Percentiles rank a stretch among this genome's conserved stretches.
Evolutionary conservation across 2,113 vertebrate genomes (phyloP).

Genomic region (Entelurus aequoreus): DNA sequence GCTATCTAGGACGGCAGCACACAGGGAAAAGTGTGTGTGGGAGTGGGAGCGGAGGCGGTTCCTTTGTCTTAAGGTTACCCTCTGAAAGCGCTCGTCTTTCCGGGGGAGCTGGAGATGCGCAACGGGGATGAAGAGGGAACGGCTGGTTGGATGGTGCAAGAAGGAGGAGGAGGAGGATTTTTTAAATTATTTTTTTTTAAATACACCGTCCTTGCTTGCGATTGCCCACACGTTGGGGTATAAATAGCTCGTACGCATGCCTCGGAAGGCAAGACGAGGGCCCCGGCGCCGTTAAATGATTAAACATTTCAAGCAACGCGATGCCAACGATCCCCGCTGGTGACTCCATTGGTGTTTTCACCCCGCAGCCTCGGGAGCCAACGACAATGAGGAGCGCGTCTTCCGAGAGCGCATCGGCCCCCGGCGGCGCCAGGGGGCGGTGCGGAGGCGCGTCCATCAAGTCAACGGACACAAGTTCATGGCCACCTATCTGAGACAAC

Average conservation of each 20-base stretch:
- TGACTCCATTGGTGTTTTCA: neutral
- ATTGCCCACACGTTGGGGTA: constrained; percentile 61
- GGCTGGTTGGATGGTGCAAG: constrained; percentile 35
- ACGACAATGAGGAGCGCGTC: constrained; percentile 95
- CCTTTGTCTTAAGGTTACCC: constrained; percentile 65
- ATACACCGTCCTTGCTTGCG: constrained; percentile 58
- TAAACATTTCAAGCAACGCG: constrained; percentile 36
- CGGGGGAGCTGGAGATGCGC: constrained; percentile 31
- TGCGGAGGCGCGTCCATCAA: constrained; percentile 93
- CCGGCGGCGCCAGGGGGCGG: constrained; percentile 91
- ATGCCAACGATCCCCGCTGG: constrained; percentile 35
- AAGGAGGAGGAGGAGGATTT: constrained; percentile 50
- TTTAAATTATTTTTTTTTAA: constrained; percentile 33
- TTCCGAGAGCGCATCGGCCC: constrained; percentile 94
- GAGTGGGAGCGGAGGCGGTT: constrained; percentile 63
- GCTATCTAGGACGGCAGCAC: constrained; percentile 52
- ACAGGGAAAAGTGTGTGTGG: constrained; percentile 44
- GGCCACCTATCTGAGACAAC: constrained; percentile 97
- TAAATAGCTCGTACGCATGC: constrained; percentile 55
- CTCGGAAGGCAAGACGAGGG: neutral
- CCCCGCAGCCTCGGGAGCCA: constrained; percentile 72
- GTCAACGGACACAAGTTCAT: constrained; percentile 99
- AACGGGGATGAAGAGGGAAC: constrained; percentile 34
- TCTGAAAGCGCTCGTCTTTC: constrained; percentile 57
- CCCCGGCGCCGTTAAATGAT: constrained; percentile 30